Evolutionary conservation across 2,113 vertebrate genomes (phyloP), one percentile per base, ranked within the genome.

Genomic region (Microcebus murinus): DNA sequence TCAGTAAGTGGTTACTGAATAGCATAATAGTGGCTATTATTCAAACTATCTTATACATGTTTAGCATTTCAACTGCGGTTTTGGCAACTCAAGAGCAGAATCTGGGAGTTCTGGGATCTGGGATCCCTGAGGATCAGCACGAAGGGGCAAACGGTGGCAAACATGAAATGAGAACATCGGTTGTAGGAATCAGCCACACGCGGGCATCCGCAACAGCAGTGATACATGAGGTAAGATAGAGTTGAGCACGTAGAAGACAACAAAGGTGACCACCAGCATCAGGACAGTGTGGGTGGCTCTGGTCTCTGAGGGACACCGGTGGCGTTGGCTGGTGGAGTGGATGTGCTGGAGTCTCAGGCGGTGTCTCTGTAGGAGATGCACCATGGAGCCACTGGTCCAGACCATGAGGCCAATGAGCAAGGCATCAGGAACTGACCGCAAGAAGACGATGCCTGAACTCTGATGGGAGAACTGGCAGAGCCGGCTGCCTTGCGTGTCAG

Each of bases 121-220:
- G 81, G 29, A 48, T 50, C 61, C 61, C 61, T 50, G 21, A 67
- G 8, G 17, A 67, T 84, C 10, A 50, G 6, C 27, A n/a, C 27
- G 4, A 84, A 48, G 6, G 8, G 42, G 39, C 27, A 48, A 34
- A 52, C 29, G 5, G 76, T 11, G 76, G 31, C 48, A 34, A 79
- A 52, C 76, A 42, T 0, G 21, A 48, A 67, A 3, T 14, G 27
- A 52, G 21, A 15, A 59, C 9, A 27, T 5, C 3, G 6, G 63
- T 25, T 7, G 17, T 36, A 3, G 13, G 8, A 12, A 10, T 14
- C 67, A 20, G 3, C 68, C 34, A 6, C 0, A 79, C 39, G 17
- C 0, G 0, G 52, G 52, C 8, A 1, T 39, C 15, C 0, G 20
- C 2, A 70, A 34, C 34, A 10, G 4, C 2, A 57, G 5, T 20